Conservation (phyloP, 1,140 invertebrate species). For the Apis dorsata region DNA sequence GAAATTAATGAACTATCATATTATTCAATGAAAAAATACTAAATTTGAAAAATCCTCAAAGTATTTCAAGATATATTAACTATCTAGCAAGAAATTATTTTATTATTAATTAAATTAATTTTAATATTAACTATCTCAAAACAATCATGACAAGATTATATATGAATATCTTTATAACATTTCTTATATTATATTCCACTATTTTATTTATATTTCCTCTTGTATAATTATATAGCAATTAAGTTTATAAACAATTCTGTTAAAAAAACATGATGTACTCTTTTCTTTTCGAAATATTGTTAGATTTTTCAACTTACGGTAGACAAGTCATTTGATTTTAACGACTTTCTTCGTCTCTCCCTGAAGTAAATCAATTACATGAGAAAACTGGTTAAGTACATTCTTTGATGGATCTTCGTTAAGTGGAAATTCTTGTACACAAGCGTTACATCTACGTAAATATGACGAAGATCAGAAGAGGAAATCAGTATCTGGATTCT, state of each 20-base stretch:
- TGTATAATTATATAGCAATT: not conserved
- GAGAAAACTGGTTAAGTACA: not conserved
- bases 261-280: not conserved
- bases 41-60: no score
- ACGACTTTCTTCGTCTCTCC: not conserved
- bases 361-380: slow-evolving; percentile 1
- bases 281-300: not conserved
- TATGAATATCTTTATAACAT: not conserved
- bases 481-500: not conserved
- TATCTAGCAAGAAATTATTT: no score
- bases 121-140: not conserved
- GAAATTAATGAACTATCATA: no score
- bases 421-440: slow-evolving; percentile 14
- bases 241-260: not conserved
- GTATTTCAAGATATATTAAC: no score
- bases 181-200: not conserved
- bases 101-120: no score
- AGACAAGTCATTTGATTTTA: not conserved
- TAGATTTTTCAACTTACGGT: not conserved
- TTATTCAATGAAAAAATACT: no score
- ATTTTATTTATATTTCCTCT: not conserved
- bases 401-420: not conserved
- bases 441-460: not conserved
- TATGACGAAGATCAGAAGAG: not conserved
- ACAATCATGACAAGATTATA: not conserved